Evolutionary conservation across 2,797 vertebrate genomes (phyloP).

Genomic region (Gallinago solitaria): DNA sequence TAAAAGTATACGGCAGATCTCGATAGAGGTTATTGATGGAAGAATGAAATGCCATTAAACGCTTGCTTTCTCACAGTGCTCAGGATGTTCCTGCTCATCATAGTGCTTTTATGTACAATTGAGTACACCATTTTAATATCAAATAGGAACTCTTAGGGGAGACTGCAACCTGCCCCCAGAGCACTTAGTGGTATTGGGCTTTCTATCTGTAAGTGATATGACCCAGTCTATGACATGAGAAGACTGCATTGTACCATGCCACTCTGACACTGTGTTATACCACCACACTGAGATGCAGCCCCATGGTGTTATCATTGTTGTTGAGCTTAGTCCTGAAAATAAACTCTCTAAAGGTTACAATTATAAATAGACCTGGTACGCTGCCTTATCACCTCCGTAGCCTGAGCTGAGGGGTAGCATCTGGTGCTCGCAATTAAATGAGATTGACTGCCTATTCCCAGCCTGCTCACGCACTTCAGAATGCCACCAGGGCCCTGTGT

Average conservation of each 20-base stretch:
- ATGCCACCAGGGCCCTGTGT: neutral
- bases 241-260: neutral
- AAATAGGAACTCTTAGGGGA: neutral
- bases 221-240: neutral
- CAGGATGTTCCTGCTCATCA: neutral
- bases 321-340: neutral
- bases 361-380: neutral
- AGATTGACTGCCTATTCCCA: neutral
- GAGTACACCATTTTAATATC: neutral
- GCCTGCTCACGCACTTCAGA: neutral
- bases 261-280: neutral
- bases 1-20: neutral
- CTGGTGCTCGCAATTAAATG: neutral
- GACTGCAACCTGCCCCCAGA: neutral
- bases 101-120: neutral
- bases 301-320: neutral
- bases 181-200: neutral
- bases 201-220: neutral
- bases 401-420: neutral
- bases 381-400: neutral
- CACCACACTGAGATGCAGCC: neutral
- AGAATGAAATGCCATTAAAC: neutral
- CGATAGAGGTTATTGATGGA: neutral
- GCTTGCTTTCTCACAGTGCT: neutral
- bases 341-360: neutral